A percentile compares a stretch with the other conserved stretches of the same genome.
Evolutionary conservation across 2,797 vertebrate genomes (phyloP).

Genomic region (Oryzias dopingdopingensis): DNA sequence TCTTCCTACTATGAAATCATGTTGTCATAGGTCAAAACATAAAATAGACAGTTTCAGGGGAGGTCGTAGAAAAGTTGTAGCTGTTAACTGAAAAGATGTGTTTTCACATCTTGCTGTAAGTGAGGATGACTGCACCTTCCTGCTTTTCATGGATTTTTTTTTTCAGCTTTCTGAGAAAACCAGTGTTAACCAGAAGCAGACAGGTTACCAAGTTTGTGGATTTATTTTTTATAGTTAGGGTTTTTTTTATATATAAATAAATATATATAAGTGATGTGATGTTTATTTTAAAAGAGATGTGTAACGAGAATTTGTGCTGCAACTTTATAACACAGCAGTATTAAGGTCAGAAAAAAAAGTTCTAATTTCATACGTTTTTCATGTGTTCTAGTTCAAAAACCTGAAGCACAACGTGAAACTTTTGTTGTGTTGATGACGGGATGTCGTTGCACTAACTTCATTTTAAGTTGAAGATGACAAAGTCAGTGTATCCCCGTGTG

Average conservation of each 20-base stretch:
- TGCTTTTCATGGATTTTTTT: slow-evolving; percentile 22
- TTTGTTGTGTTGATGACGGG: slow-evolving; percentile 20
- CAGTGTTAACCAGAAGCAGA: slow-evolving; percentile 49
- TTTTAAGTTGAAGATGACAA: slow-evolving; percentile 31
- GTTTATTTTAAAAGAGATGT: slow-evolving; percentile 54
- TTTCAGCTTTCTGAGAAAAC: slow-evolving; percentile 41
- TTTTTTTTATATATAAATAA: slow-evolving; percentile 34
- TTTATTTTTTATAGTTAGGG: slow-evolving; percentile 45
- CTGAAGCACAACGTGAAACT: slow-evolving; percentile 37
- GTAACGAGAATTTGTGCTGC: slow-evolving; percentile 30
- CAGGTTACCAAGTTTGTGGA: slow-evolving; percentile 32
- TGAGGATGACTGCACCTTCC: slow-evolving; percentile 38
- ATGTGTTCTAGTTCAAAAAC: slow-evolving; percentile 28
- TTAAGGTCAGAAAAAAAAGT: slow-evolving; percentile 28
- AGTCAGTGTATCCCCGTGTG: slow-evolving; percentile 53
- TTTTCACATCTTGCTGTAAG: slow-evolving; percentile 40
- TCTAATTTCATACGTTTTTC: slow-evolving; percentile 33
- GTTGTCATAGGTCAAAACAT: slow-evolving; percentile 32
- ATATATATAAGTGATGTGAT: slow-evolving; percentile 53
- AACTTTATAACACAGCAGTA: slow-evolving; percentile 46
- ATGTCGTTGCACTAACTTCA: slow-evolving; percentile 26
- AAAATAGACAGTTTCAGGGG: slow-evolving; percentile 13
- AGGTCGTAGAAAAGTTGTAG: slow-evolving; percentile 41
- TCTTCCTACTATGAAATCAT: slow-evolving; percentile 33
- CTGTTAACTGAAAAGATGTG: slow-evolving; percentile 40